Evolutionary conservation across 92 coral and sea anemone genomes (phyloP).

Genomic region (Zoanthus gigantus): DNA sequence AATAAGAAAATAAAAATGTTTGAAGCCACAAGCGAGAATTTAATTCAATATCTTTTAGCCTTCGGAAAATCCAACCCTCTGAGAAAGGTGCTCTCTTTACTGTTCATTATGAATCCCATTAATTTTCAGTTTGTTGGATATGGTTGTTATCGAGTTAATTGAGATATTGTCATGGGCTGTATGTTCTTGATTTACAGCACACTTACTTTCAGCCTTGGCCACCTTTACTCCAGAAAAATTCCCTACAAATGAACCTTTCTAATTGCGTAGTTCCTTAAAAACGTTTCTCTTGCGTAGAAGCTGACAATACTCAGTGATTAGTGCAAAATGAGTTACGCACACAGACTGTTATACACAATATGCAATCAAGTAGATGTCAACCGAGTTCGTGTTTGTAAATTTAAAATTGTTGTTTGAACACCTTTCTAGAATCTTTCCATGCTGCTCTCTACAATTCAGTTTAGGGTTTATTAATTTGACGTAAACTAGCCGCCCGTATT

Average conservation of each 20-base stretch:
- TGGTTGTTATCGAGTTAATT: slow-evolving; percentile 2
- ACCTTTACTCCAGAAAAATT: neutral
- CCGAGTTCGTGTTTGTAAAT: neutral
- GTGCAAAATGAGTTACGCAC: neutral
- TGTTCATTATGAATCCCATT: slow-evolving; percentile 5
- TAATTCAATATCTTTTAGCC: neutral
- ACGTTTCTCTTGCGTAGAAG: neutral
- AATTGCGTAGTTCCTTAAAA: neutral
- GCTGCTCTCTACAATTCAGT: neutral
- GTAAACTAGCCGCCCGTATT: neutral
- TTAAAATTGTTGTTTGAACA: neutral
- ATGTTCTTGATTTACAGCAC: neutral
- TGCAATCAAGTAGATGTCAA: neutral
- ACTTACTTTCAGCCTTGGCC: neutral
- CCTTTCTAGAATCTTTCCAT: neutral
- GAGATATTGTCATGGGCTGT: neutral
- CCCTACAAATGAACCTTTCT: neutral
- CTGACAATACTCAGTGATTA: neutral
- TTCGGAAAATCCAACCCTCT: neutral
- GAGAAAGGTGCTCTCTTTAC: neutral
- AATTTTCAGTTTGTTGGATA: slow-evolving; percentile 16
- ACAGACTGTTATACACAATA: neutral
- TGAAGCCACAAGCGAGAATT: slow-evolving; percentile 10
- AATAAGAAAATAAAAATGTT: neutral
- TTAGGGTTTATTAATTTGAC: neutral